These are phyloP conservation scores for Aphodius sticticus DNA, from an alignment of 2,888 invertebrate species.

Conservation along the genomic window DNA sequence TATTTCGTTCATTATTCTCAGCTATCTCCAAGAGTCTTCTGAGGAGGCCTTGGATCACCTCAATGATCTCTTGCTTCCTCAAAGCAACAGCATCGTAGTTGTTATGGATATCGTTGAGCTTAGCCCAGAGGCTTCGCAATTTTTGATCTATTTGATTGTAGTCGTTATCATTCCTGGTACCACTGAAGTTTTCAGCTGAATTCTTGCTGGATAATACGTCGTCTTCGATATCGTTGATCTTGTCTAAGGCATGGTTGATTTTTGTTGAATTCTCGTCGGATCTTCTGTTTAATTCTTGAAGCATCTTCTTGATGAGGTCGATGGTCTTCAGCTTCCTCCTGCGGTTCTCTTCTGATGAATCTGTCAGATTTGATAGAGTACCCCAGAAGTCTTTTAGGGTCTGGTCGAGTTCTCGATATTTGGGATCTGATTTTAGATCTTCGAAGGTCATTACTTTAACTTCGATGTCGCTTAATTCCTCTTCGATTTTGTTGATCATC, in stretches of 20 bases:
- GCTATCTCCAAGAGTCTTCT: slow-evolving; percentile 36
- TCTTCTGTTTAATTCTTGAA: slow-evolving; percentile 38
- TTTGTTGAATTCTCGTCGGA: slow-evolving; percentile 40
- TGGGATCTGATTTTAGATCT: slow-evolving; percentile 38
- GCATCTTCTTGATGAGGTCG: slow-evolving; percentile 39
- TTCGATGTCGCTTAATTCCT: slow-evolving; percentile 37
- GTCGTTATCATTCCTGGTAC: slow-evolving; percentile 30
- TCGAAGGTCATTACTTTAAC: slow-evolving; percentile 40
- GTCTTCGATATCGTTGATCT: slow-evolving; percentile 38
- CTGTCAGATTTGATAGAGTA: slow-evolving; percentile 35
- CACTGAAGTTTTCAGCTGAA: slow-evolving; percentile 33
- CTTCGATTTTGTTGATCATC: slow-evolving; percentile 34
- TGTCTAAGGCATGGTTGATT: slow-evolving; percentile 32
- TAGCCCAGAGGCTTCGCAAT: slow-evolving; percentile 38
- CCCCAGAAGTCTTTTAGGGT: slow-evolving; percentile 40
- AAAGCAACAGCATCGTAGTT: slow-evolving; percentile 32
- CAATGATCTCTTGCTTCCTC: slow-evolving; percentile 38
- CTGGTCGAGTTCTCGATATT: slow-evolving; percentile 40
- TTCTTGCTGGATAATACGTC: slow-evolving; percentile 36
- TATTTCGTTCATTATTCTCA: slow-evolving; percentile 30
- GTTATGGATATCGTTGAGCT: slow-evolving; percentile 38
- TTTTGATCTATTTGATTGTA: slow-evolving; percentile 40
- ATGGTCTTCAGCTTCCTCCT: slow-evolving; percentile 32
- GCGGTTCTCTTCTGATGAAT: slow-evolving; percentile 33
- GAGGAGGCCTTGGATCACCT: slow-evolving; percentile 39